These are phyloP conservation scores for Rugalucina vietnamica DNA, from an alignment of 2,888 invertebrate genomes.

Conservation along the genomic window DNA sequence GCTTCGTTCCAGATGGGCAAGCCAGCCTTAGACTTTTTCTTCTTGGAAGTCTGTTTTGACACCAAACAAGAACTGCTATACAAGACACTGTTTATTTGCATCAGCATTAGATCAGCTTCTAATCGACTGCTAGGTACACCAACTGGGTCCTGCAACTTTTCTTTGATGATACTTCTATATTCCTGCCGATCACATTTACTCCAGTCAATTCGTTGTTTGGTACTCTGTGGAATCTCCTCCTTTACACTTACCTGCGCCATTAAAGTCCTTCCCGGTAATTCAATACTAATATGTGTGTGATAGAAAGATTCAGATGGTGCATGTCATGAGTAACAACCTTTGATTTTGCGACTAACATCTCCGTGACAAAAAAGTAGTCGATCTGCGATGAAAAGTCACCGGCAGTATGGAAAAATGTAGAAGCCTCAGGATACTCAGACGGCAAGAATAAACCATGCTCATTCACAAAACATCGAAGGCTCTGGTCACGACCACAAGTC, in stretches of 20 bases:
- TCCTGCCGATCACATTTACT: not conserved
- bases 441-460: not conserved
- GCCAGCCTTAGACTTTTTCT: no score
- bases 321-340: not conserved
- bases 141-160: not conserved
- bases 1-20: no score
- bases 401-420: not conserved
- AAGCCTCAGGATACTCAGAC: not conserved
- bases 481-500: not conserved
- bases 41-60: no score
- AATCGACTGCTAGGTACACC: not conserved
- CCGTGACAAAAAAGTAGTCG: not conserved
- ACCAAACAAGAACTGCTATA: no score
- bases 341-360: not conserved
- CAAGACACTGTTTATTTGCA: no score
- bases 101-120: not conserved
- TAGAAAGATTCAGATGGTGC: not conserved
- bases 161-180: not conserved
- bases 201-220: not conserved
- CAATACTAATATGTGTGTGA: not conserved
- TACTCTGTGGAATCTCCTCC: not conserved
- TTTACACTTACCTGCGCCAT: not conserved
- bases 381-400: constrained; percentile 1
- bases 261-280: not conserved
- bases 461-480: not conserved